Base-by-base conservation (phyloP, 2,888 invertebrate genomes). In the Panopea generosa region DNA sequence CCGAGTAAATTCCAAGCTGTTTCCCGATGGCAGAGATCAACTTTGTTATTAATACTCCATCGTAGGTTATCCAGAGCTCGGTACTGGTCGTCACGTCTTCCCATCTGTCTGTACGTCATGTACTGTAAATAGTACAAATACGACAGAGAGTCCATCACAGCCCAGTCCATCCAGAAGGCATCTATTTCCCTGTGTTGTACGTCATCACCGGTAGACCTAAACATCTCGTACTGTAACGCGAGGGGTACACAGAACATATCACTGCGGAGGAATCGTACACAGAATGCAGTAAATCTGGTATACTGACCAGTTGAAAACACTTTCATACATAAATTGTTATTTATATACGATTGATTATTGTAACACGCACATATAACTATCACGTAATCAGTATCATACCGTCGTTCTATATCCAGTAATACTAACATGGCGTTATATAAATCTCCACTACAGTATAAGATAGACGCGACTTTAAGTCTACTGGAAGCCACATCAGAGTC, bases 61-160 rank as follows among this genome's bases (percentile, higher is more conserved):
- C 6, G n/a, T 1, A 69, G 33, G n/a, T 49, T 56, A 11, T 22
- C 7, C 3, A 65, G 24, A 0, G 55, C 55, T 27, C 16, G 18
- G n/a, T 45, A n/a, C 22, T 53, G 16, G 16, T 20, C 38, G 6
- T 56, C 47, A 29, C 7, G 45, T 27, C 27, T 20, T n/a, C 61
- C 47, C n/a, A 61, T 18, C 27, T 61, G 61, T 55, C 61, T 61
- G 56, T 55, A 62, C 29, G 55, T 47, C 38, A 61, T 40, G 33
- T 55, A 69, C 45, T 62, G 62, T 16, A 69, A 22, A 22, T 53
- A 69, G 49, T 62, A 69, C 7, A 55, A 24, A 33, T 40, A 69
- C 14, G 69, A 47, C 14, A 69, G 33, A 45, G 61, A 53, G 47
- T 61, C 69, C 3, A 53, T 43, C 20, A 47, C 61, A 18, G 33